These are phyloP conservation scores for Stratiomys singularior DNA, from an alignment of 2,888 invertebrate genomes.

Conservation along the genomic window DNA sequence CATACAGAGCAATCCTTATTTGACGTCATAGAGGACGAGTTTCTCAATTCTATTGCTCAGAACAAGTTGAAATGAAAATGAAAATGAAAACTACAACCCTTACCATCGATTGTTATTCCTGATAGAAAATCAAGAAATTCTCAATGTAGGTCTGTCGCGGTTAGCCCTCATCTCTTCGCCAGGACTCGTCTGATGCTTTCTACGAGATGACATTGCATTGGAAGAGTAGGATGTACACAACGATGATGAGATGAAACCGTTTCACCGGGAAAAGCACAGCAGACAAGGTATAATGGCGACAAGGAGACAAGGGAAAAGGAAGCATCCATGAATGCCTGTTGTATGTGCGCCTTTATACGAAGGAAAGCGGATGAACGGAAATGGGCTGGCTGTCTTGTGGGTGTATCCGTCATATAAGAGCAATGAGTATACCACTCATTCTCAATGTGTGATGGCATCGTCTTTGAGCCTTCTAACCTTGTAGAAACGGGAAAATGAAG, in stretches of 20 bases:
- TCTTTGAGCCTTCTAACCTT: background rate
- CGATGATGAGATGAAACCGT: slow-evolving; percentile 9
- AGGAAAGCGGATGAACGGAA: slow-evolving; percentile 51
- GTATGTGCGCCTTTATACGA: slow-evolving; percentile 1
- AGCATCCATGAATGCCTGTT: slow-evolving; percentile 30
- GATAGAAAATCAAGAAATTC: slow-evolving; percentile 27
- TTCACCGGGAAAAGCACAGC: slow-evolving; percentile 17
- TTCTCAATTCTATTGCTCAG: no score
- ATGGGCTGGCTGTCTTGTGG: slow-evolving; percentile 47
- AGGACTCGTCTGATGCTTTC: slow-evolving; percentile 8
- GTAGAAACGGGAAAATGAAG: background rate
- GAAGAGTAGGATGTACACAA: slow-evolving; percentile 11
- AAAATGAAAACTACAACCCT: background rate
- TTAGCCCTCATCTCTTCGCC: background rate
- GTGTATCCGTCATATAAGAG: slow-evolving; percentile 14
- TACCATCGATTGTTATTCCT: background rate
- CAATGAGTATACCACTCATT: background rate
- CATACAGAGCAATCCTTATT: no score
- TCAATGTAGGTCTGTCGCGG: slow-evolving; percentile 23
- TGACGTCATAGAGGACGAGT: no score
- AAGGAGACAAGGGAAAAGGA: slow-evolving; percentile 37
- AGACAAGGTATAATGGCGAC: slow-evolving; percentile 28
- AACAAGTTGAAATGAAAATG: no score
- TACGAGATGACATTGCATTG: background rate
- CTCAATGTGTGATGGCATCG: background rate